phyloP scores from a whole-genome alignment of 2,888 invertebrate species.

The Ganaspis brasiliensis region DNA sequence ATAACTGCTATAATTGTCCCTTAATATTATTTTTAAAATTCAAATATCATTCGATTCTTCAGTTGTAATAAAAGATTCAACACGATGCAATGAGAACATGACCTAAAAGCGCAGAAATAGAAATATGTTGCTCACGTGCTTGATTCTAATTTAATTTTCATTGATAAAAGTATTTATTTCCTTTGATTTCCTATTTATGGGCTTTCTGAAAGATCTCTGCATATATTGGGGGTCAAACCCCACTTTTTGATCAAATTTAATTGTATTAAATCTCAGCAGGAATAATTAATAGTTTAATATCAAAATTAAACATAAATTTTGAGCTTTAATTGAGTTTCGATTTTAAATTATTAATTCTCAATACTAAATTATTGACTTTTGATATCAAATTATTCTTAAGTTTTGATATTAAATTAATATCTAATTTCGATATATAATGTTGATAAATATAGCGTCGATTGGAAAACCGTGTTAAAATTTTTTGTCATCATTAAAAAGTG shows the following conservation, averaged over 20 bases:
- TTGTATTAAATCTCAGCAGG: too few species aligned
- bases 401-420: too few species aligned
- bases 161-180: slow-evolving; percentile 37
- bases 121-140: slow-evolving; percentile 26
- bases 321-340: too few species aligned
- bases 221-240: background rate
- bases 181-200: slow-evolving; percentile 3
- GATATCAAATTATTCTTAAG: too few species aligned
- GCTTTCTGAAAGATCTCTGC: background rate
- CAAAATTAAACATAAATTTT: too few species aligned
- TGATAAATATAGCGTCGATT: too few species aligned
- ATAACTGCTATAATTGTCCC: slow-evolving; percentile 5
- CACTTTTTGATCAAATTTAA: background rate
- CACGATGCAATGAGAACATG: slow-evolving; percentile 21
- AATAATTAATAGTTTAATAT: too few species aligned
- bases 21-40: slow-evolving; percentile 18
- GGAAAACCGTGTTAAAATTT: too few species aligned
- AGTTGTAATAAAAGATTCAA: slow-evolving; percentile 35
- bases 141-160: slow-evolving; percentile 40
- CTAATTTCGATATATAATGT: too few species aligned
- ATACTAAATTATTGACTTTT: too few species aligned
- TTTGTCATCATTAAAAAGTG: too few species aligned
- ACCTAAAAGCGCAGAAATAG: slow-evolving; percentile 39
- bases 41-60: slow-evolving; percentile 22
- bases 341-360: too few species aligned